A percentile compares a stretch with the other conserved stretches of the same genome.
Evolutionary conservation across 1,140 invertebrate species (phyloP).

Genomic region (Zophobas atratus): DNA sequence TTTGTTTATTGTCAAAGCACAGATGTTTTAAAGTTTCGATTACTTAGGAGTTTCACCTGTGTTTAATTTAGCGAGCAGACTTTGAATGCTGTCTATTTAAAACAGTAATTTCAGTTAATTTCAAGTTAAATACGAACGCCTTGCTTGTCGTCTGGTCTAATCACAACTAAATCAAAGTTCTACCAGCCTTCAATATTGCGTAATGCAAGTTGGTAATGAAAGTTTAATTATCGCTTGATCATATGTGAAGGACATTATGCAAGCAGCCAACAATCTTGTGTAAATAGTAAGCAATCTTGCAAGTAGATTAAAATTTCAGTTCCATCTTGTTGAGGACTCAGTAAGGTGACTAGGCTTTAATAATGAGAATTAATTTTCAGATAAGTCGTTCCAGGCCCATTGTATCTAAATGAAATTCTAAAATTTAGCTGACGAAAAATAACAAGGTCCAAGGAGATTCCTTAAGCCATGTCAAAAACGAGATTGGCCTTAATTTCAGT

Average conservation of each 20-base stretch:
- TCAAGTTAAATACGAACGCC: too few species aligned
- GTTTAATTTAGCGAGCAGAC: too few species aligned
- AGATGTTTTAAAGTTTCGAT: too few species aligned
- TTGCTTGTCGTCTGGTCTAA: too few species aligned
- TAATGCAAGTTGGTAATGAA: too few species aligned
- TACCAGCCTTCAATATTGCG: too few species aligned
- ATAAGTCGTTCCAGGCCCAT: conserved; percentile 26
- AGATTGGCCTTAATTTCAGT: conserved; percentile 32
- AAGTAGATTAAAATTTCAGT: conserved; percentile 19
- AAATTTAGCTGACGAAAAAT: conserved; percentile 17
- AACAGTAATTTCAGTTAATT: too few species aligned
- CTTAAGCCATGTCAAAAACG: conserved; percentile 30
- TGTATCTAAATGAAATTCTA: conserved; percentile 22
- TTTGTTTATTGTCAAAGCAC: too few species aligned
- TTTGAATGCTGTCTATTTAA: too few species aligned
- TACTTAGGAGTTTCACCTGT: too few species aligned
- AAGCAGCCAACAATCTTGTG: neutral
- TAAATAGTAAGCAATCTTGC: conserved; percentile 22
- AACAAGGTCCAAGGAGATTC: conserved; percentile 18
- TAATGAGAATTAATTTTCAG: conserved; percentile 35
- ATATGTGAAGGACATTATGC: neutral
- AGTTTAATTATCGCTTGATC: neutral
- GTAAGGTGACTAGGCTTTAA: conserved; percentile 24
- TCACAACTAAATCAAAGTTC: too few species aligned
- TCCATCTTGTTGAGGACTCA: conserved; percentile 6